These are phyloP conservation scores for Eledona agricola DNA, from an alignment of 2,888 invertebrate genomes.

Conservation along the genomic window DNA sequence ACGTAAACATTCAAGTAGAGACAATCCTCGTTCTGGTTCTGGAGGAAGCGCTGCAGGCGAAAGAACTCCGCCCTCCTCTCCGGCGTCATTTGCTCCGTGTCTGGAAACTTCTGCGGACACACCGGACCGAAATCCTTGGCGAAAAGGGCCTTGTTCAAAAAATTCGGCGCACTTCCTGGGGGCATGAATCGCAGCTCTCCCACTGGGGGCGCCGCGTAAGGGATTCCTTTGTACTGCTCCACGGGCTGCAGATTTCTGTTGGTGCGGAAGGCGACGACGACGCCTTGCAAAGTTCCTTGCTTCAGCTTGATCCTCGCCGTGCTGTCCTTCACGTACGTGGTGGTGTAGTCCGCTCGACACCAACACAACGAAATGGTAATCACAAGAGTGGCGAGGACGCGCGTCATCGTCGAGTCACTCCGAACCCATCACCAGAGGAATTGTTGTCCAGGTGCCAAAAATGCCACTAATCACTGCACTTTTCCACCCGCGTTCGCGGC, in stretches of 20 bases:
- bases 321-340: slow-evolving; percentile 40
- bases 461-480: slow-evolving; percentile 10
- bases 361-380: slow-evolving; percentile 24
- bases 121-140: slow-evolving; percentile 80
- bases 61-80: slow-evolving; percentile 77
- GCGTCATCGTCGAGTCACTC: slow-evolving; percentile 28
- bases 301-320: slow-evolving; percentile 63
- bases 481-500: slow-evolving; percentile 9
- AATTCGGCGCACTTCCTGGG: slow-evolving; percentile 77
- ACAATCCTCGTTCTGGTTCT: slow-evolving; percentile 84
- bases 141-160: slow-evolving; percentile 67
- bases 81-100: slow-evolving; percentile 70
- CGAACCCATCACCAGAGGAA: background rate
- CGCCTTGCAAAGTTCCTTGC: slow-evolving; percentile 75
- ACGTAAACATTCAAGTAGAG: slow-evolving; percentile 92
- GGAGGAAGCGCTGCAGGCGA: slow-evolving; percentile 75
- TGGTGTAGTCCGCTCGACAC: slow-evolving; percentile 12
- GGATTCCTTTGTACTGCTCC: slow-evolving; percentile 81
- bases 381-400: slow-evolving; percentile 22
- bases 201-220: slow-evolving; percentile 83
- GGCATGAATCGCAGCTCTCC: slow-evolving; percentile 69
- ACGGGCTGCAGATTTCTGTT: slow-evolving; percentile 71
- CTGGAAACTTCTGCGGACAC: slow-evolving; percentile 85
- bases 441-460: slow-evolving; percentile 20
- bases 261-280: slow-evolving; percentile 68